Base-by-base conservation (phyloP, 2,888 invertebrate species). In the Augochlorella aurata region DNA sequence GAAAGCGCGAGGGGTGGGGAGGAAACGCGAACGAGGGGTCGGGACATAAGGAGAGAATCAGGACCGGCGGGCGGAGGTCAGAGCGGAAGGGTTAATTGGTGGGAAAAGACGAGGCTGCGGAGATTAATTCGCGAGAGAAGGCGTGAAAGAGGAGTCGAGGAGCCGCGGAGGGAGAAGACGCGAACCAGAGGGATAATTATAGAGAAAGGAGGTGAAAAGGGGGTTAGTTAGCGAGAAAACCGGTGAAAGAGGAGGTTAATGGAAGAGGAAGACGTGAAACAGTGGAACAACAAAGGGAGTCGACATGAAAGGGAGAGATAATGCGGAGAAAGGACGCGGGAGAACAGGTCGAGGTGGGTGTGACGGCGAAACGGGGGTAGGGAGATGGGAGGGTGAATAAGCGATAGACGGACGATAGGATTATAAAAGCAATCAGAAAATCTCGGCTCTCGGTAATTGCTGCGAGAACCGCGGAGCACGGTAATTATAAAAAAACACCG, bases 251-350 rank as follows among this genome's bases (percentile, higher is more conserved):
- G 50, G 45, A 24, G 58, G 58, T 44, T 24, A 68, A 68, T 68
- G 38, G 21, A 78, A 76, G 69, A 77, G 71, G 70, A 58, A 70
- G 38, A 58, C 65, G 68, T 49, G 29, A 68, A 74, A 72, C 74
- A 65, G 71, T 45, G 58, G 45, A 58, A 45, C 18, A 50, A 44
- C 58, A 71, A 45, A 71, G 44, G 24, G 24, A 29, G 61, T 18
- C 47, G 29, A 65, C 38, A 38, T 50, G 61, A 50, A 73, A 63
- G 49, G 63, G 21, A 49, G 63, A 63, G 44, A 73, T 63, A 63
- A 29, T 71, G 38, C n/a, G 29, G 63, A 52, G 72, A 38, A 63
- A 47, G 65, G 44, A 65, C n/a, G 18, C 7, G n/a, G 18, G n/a
- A 50, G 49, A 18, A 63, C 61, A 38, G 38, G 38, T 38, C 38